Evolutionary conservation across 2,888 invertebrate genomes (phyloP), one percentile per base, ranked within the genome.

Genomic region (Lasioglossum pauxillum): DNA sequence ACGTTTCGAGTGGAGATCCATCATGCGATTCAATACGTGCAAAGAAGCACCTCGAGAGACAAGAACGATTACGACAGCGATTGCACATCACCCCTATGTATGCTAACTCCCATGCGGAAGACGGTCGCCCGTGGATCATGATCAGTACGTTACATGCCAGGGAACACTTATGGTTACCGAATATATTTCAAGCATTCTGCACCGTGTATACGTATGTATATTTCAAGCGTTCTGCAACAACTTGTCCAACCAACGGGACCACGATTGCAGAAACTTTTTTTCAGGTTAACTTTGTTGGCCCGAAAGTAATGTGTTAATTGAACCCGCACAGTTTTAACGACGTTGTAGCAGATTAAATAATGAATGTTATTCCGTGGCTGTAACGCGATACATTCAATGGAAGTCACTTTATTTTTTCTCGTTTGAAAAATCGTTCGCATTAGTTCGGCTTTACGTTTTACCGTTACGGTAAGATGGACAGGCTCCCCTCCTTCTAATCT

Each of bases 51-150:
- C 74, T 88, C 76, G 73, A 83, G 80, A 69, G 73, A 83, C 88
- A 87, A 38, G 74, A 82, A 88, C 89, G 85, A 91, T 90, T 87
- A 86, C 78, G 73, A 78, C 81, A 75, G 79, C 71, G 76, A 84
- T 80, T 80, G 78, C 78, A 83, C 78, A 86, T 86, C 86, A 57
- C 84, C 73, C 67, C 82, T 31, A 60, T 79, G 79, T 57, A 72
- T 76, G 78, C 83, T 57, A 71, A 82, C 67, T 64, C 46, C 86
- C 38, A 82, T 78, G 80, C 81, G 82, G 76, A 73, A 80, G 60
- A 53, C n/a, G 64, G 38, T 73, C 74, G 67, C 78, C 64, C 38
- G 19, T 16, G 75, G 27, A 72, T 75, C 71, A 46, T 49, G 35
- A 53, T 69, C 69, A 38, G 31, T 44, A 57, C 41, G 38, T 19